These are phyloP conservation scores for Gasterosteus aculeatus DNA, from an alignment of 2,113 vertebrate genomes.

Conservation along the genomic window DNA sequence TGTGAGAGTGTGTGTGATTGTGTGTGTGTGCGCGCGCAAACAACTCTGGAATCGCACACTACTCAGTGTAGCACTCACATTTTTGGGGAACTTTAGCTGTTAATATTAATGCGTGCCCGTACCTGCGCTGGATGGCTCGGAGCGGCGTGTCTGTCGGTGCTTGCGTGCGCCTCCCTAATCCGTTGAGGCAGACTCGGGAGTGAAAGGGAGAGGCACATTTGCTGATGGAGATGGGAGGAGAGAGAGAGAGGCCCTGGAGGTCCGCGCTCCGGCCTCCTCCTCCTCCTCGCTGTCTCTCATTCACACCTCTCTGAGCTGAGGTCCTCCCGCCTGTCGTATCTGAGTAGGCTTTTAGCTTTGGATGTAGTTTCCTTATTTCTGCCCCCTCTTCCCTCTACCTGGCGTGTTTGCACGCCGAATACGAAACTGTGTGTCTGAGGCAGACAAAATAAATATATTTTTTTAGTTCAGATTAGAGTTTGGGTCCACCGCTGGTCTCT, in stretches of 20 bases:
- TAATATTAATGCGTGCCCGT: conserved; percentile 79
- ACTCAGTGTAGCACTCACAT: conserved; percentile 58
- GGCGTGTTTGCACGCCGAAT: conserved; percentile 43
- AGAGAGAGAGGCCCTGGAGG: conserved; percentile 47
- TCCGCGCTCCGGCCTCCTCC: conserved; percentile 21
- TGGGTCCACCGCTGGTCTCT: background rate
- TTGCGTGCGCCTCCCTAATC: conserved; percentile 64
- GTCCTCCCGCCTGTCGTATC: conserved; percentile 16
- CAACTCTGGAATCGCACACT: conserved; percentile 47
- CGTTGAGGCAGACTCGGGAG: conserved; percentile 70
- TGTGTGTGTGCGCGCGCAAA: conserved; percentile 31
- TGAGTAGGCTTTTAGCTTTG: conserved; percentile 13
- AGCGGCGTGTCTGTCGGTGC: conserved; percentile 63
- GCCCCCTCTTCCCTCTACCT: conserved; percentile 47
- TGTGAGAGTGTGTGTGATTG: conserved; percentile 25
- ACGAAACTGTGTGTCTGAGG: conserved; percentile 15
- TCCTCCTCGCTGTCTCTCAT: conserved; percentile 25
- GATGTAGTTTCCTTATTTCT: conserved; percentile 14
- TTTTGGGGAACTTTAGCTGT: conserved; percentile 72
- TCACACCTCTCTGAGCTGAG: conserved; percentile 36
- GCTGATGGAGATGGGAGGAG: conserved; percentile 61
- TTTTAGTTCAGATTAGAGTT: background rate
- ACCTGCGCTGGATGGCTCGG: conserved; percentile 70
- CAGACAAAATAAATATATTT: background rate
- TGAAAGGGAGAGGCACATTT: conserved; percentile 63